Evolutionary conservation across 2,797 vertebrate species (phyloP).

Genomic region (Pantherophis alleghaniensis): DNA sequence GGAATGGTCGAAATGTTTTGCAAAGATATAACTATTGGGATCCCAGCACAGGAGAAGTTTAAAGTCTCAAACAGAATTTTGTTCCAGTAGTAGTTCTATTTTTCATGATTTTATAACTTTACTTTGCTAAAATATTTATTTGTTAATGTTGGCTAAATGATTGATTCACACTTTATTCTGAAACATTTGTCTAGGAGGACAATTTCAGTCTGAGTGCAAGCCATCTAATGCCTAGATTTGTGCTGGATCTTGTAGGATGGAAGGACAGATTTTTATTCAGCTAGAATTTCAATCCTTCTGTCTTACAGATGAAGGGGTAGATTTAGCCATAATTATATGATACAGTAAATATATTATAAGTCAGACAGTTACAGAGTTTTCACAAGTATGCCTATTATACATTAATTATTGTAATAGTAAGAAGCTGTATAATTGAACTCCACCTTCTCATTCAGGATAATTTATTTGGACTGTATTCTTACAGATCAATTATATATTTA

Average conservation of each 20-base stretch:
- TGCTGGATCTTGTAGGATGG: background rate
- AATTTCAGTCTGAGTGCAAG: background rate
- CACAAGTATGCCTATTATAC: background rate
- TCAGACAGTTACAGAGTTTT: background rate
- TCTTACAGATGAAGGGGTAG: conserved; percentile 16
- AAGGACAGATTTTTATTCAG: conserved; percentile 31
- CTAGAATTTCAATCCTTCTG: conserved; percentile 43
- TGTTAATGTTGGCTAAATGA: background rate
- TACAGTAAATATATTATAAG: background rate
- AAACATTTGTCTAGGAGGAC: background rate
- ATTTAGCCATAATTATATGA: background rate
- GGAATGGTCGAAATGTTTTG: background rate
- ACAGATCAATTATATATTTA: background rate
- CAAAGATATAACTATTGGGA: background rate
- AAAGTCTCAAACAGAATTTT: background rate
- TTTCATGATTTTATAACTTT: background rate
- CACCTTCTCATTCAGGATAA: background rate
- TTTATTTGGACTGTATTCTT: background rate
- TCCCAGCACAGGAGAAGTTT: background rate
- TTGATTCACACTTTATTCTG: background rate
- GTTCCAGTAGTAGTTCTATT: background rate
- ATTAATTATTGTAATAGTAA: background rate
- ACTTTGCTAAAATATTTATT: background rate
- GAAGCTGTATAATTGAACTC: background rate
- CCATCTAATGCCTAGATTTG: background rate